Percentiles rank a stretch among this genome's conserved stretches.
These are phyloP conservation scores for Ips typographus DNA, from an alignment of 1,140 invertebrate species.

Conservation along the genomic window DNA sequence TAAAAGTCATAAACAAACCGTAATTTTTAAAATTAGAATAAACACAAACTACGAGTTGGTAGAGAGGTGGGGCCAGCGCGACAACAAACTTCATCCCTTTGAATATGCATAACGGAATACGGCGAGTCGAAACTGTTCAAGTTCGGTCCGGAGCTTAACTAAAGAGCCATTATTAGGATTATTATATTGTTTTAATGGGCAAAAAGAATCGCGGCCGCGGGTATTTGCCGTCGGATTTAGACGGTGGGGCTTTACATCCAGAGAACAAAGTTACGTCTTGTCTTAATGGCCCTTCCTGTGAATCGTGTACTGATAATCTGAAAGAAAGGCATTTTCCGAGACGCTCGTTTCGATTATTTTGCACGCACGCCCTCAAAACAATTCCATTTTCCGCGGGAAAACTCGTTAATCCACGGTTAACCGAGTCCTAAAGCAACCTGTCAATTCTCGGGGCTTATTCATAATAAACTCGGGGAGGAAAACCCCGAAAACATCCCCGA, in stretches of 20 bases:
- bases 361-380: too few species aligned
- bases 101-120: slow-evolving; percentile 29
- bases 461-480: slow-evolving; percentile 28
- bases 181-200: slow-evolving; percentile 34
- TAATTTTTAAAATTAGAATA: too few species aligned
- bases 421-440: slow-evolving; percentile 26
- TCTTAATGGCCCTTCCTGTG: slow-evolving; percentile 22
- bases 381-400: background rate
- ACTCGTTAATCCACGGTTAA: background rate
- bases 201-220: slow-evolving; percentile 26
- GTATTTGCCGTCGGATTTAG: slow-evolving; percentile 28
- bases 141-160: slow-evolving; percentile 27
- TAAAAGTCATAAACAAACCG: too few species aligned
- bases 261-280: slow-evolving; percentile 18
- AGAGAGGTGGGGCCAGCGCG: background rate
- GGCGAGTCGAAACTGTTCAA: slow-evolving; percentile 26
- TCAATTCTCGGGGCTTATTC: slow-evolving; percentile 34
- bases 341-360: too few species aligned
- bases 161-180: slow-evolving; percentile 30
- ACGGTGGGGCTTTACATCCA: slow-evolving; percentile 17
- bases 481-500: slow-evolving; percentile 24
- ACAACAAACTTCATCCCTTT: slow-evolving; percentile 25
- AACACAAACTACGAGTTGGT: too few species aligned
- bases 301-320: too few species aligned
- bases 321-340: too few species aligned